phyloP scores from a whole-genome alignment of 2,888 invertebrate species.

The Tetrapedia diversipes region DNA sequence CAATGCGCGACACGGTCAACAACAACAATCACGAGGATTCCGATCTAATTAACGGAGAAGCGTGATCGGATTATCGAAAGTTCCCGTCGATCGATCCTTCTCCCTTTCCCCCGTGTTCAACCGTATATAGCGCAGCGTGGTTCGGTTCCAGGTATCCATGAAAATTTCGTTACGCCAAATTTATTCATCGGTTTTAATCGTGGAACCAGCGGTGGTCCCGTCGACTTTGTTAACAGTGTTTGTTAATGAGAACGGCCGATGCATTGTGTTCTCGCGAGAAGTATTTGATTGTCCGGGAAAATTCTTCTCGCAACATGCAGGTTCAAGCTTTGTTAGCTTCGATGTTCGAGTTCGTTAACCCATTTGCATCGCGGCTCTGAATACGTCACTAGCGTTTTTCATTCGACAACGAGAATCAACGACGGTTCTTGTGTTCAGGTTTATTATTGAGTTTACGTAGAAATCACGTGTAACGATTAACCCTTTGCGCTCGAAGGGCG shows the following conservation, averaged over 20 bases:
- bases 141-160: not conserved
- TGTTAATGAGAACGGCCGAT: constrained; percentile 15
- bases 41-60: constrained; percentile 62
- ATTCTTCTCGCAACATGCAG: too few relatives aligned
- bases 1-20: not conserved
- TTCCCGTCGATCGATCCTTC: not conserved
- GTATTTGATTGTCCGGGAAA: too few relatives aligned
- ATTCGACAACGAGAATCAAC: too few relatives aligned
- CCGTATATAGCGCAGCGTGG: not conserved
- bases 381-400: too few relatives aligned
- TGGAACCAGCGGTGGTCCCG: not conserved
- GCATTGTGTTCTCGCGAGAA: not conserved
- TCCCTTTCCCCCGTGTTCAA: not conserved
- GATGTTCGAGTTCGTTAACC: too few relatives aligned
- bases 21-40: constrained; percentile 55
- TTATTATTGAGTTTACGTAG: too few relatives aligned
- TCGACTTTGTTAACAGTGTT: constrained; percentile 26
- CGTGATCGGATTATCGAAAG: constrained; percentile 61
- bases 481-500: too few relatives aligned
- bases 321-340: too few relatives aligned
- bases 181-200: constrained; percentile 24
- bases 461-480: too few relatives aligned
- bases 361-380: too few relatives aligned
- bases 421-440: too few relatives aligned
- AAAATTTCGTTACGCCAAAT: constrained; percentile 22